These are phyloP conservation scores for Drosophila limbata DNA, from an alignment of 2,888 invertebrate genomes.

Conservation along the genomic window DNA sequence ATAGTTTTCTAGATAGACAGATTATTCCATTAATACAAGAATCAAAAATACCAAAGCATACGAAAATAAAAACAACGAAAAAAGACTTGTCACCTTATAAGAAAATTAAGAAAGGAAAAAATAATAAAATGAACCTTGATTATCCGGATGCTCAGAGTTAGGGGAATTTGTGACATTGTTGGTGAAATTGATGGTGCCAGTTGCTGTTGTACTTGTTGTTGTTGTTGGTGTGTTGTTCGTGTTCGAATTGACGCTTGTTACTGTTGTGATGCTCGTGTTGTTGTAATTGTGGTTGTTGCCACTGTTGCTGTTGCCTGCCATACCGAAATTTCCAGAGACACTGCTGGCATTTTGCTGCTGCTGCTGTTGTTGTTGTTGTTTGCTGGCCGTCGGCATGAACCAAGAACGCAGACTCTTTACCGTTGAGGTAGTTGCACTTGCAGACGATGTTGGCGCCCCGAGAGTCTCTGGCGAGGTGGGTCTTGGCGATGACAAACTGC, in stretches of 20 bases:
- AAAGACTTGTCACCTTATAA: conserved; percentile 28
- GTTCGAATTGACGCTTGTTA: conserved; percentile 60
- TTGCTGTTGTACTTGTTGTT: conserved; percentile 49
- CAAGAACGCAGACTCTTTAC: conserved; percentile 69
- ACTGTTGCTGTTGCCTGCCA: conserved; percentile 56
- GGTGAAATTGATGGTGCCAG: conserved; percentile 77
- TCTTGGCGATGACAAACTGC: conserved; percentile 67
- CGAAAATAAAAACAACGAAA: conserved; percentile 18
- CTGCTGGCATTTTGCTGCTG: conserved; percentile 31
- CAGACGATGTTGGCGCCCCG: conserved; percentile 42
- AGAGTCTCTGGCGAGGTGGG: conserved; percentile 79
- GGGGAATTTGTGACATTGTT: conserved; percentile 75
- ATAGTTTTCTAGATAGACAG: neutral
- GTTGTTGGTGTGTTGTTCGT: conserved; percentile 61
- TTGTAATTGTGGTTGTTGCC: conserved; percentile 56
- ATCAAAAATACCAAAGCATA: conserved; percentile 9
- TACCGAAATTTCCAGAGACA: conserved; percentile 76
- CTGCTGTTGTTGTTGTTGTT: conserved; percentile 55
- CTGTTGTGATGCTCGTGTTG: conserved; percentile 60
- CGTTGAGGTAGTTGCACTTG: conserved; percentile 51
- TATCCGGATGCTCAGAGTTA: conserved; percentile 82
- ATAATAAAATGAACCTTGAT: conserved; percentile 84
- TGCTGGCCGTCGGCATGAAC: conserved; percentile 63
- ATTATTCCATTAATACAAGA: neutral
- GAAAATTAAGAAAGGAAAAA: conserved; percentile 34